Evolutionary conservation across 1,140 invertebrate genomes (phyloP).

Genomic region (Chrysomallon squamiferum): DNA sequence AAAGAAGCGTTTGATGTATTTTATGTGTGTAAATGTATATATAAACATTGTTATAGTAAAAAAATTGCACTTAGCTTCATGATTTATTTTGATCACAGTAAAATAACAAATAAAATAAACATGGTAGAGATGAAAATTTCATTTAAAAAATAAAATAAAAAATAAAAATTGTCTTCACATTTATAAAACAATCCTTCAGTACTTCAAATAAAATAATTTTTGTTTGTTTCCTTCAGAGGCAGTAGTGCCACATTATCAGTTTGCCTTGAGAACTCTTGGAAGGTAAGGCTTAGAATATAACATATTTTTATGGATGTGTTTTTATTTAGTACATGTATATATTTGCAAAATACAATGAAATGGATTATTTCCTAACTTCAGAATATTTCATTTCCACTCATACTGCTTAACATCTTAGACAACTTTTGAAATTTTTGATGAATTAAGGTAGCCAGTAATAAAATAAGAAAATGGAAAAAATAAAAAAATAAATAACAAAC

Average conservation of each 20-base stretch:
- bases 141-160: too few species aligned
- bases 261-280: conserved; percentile 45
- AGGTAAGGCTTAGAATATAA: conserved; percentile 35
- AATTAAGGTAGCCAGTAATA: background rate
- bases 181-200: too few species aligned
- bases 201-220: too few species aligned
- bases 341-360: background rate
- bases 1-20: too few species aligned
- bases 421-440: background rate
- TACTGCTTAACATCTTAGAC: background rate
- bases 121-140: too few species aligned
- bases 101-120: too few species aligned
- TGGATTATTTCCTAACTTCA: background rate
- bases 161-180: too few species aligned
- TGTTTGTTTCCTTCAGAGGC: conserved; percentile 42
- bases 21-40: too few species aligned
- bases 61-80: too few species aligned
- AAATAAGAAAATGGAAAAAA: background rate
- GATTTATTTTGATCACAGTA: too few species aligned
- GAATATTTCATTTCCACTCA: background rate
- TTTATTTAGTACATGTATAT: background rate
- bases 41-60: too few species aligned
- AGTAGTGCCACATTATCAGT: conserved; percentile 47
- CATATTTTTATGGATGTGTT: background rate
- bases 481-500: background rate